A percentile compares a stretch with the other conserved stretches of the same genome.
phyloP scores from a whole-genome alignment of 2,113 vertebrate genomes.

The Motacilla tschutschensis region DNA sequence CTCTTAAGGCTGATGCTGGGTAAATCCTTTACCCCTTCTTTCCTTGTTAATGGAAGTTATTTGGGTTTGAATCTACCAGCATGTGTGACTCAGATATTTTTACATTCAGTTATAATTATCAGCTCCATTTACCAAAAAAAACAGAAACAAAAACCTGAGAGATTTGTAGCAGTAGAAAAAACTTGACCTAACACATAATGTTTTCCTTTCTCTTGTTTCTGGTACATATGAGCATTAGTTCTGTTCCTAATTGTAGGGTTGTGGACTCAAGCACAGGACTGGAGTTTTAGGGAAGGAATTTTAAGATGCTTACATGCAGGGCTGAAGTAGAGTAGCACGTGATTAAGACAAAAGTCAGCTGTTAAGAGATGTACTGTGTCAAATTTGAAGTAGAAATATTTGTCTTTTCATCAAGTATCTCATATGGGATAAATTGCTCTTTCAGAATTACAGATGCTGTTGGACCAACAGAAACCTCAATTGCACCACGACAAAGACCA shows the following conservation, averaged over 20 bases:
- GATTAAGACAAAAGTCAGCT: neutral
- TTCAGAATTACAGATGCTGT: conserved; percentile 91
- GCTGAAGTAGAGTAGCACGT: neutral
- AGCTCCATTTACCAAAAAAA: neutral
- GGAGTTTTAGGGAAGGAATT: neutral
- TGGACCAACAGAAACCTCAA: conserved; percentile 97
- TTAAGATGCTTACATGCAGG: neutral
- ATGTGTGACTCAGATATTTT: accelerated
- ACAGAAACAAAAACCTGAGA: accelerated
- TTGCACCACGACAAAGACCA: conserved; percentile 93
- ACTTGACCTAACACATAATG: no score
- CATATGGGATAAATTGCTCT: neutral
- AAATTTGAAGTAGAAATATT: neutral
- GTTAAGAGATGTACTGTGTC: neutral
- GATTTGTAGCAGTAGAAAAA: neutral
- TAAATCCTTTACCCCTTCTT: neutral
- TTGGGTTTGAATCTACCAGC: neutral
- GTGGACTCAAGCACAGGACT: neutral
- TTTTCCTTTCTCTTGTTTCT: neutral
- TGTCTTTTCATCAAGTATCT: neutral
- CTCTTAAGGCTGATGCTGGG: neutral
- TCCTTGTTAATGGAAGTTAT: neutral
- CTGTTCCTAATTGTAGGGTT: neutral
- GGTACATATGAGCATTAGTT: neutral
- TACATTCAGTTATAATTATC: neutral